Base-by-base conservation (phyloP, 2,888 invertebrate genomes). In the Lamproptera curius region DNA sequence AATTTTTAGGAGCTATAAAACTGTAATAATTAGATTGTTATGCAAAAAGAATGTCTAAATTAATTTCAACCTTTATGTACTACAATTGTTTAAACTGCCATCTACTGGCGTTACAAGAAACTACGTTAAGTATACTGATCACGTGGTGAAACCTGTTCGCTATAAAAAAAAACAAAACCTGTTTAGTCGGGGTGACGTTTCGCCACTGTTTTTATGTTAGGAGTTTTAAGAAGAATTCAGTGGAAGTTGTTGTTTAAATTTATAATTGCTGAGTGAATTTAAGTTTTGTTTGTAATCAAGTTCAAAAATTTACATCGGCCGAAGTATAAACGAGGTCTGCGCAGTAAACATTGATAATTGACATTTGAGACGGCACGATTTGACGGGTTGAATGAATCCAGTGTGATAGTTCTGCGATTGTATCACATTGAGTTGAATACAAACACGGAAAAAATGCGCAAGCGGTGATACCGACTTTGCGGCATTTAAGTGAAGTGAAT, bases 111-210 rank as follows among this genome's bases (percentile, higher is more conserved):
- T 31, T n/a, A 5, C 0, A 13, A 5, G 31, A 63, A 57, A 81
- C 72, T 66, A 52, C 53, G 42, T 61, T 8, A 43, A 36, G 33
- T 52, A 51, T 62, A 67, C 72, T 73, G 61, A 81, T 79, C 78
- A 78, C 77, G 76, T 75, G 75, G 75, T 70, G 58, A 51, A 59
- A 54, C 52, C 62, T 60, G 59, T 67, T 58, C 64, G 65, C 31
- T 43, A 53, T 50, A 43, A 65, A 70, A 73, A 78, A 75, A 74
- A 67, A 63, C n/a, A 66, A 73, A 84, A 83, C 83, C 82, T 75
- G 81, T 81, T 79, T 77, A 70, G 71, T 73, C 55, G 62, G 39
- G 67, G 65, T 86, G 85, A 83, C 84, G 83, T 81, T 68, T 70
- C 58, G 59, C 57, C 59, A 56, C 64, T 83, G 80, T 81, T 82